These are phyloP conservation scores for Astropecten irregularis DNA, from an alignment of 53 echinoderm and acorn worm genomes.

Conservation along the genomic window DNA sequence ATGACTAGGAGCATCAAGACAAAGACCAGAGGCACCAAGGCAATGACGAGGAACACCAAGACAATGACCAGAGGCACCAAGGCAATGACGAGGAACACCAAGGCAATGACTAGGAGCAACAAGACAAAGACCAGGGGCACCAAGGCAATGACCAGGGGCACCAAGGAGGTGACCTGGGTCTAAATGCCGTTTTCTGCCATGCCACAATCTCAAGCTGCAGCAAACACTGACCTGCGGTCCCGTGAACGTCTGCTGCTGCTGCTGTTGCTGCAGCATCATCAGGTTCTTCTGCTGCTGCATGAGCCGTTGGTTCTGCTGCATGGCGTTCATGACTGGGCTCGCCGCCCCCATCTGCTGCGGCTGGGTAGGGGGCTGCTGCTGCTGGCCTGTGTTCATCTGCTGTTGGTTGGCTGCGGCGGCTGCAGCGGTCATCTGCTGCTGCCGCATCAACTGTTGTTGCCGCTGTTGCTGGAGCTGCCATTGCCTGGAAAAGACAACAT, in stretches of 20 bases:
- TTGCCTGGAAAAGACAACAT: conserved; percentile 20
- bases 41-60: no score
- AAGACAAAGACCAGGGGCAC: no score
- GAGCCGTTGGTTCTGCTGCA: conserved; percentile 63
- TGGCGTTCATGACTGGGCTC: conserved; percentile 53
- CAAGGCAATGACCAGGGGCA: no score
- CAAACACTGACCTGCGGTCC: conserved; percentile 93
- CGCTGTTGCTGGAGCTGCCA: conserved; percentile 60
- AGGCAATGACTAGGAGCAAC: no score
- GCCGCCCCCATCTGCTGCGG: background rate
- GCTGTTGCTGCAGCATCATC: conserved; percentile 93
- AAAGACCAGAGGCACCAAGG: no score
- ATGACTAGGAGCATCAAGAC: no score
- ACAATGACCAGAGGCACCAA: no score
- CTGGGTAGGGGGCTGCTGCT: conserved; percentile 37
- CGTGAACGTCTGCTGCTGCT: conserved; percentile 92
- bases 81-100: no score
- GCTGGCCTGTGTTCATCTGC: conserved; percentile 63
- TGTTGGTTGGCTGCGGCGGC: conserved; percentile 34
- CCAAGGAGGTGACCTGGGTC: no score
- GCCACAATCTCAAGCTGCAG: no score
- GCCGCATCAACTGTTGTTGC: conserved; percentile 55
- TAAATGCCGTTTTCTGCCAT: no score
- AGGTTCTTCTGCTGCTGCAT: conserved; percentile 90
- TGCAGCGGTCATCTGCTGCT: conserved; percentile 51